Base-by-base conservation (phyloP, 2,797 vertebrate species). In the Danio albolineatus region DNA sequence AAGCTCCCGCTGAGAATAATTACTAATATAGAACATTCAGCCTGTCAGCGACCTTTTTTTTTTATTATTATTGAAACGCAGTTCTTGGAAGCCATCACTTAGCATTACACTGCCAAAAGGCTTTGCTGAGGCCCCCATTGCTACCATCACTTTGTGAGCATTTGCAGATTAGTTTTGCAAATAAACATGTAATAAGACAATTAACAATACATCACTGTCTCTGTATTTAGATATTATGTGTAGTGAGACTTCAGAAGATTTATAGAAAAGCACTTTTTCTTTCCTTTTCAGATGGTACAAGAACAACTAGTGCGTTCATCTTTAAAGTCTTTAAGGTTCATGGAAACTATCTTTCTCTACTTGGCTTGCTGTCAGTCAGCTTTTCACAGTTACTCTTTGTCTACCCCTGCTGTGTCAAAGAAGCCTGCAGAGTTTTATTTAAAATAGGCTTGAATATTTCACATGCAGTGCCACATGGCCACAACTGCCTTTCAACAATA, bases 41-140 rank as follows among this genome's bases (percentile, higher is more conserved):
- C 86, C 75, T 78, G 85, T 13, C 59, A 81, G 41, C 59, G 38
- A 41, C 53, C 78, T 43, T 9, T 53, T 62, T 41, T n/a, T 53
- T 80, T 62, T 81, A 71, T n/a, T 81, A 69, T n/a, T n/a, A 85
- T 80, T 85, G 43, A n/a, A n/a, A n/a, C n/a, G n/a, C n/a, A n/a
- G n/a, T n/a, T n/a, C 82, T 67, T 78, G 9, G 73, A 77, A 43
- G 39, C 44, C 75, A 69, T 83, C 76, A 65, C 59, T 84, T 83
- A 65, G 74, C 39, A 48, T 17, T 53, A 19, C 43, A 57, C 73
- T 77, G 41, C 59, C 80, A 83, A 64, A 46, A 41, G 71, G 41
- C 19, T 59, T 44, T 46, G 4, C 62, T 60, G 39, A 74, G 62
- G 43, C n/a, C 2, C 41, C 3, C 5, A n/a, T 5, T 56, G 59